Evolutionary conservation across 2,113 vertebrate genomes (phyloP).

Genomic region (human): DNA sequence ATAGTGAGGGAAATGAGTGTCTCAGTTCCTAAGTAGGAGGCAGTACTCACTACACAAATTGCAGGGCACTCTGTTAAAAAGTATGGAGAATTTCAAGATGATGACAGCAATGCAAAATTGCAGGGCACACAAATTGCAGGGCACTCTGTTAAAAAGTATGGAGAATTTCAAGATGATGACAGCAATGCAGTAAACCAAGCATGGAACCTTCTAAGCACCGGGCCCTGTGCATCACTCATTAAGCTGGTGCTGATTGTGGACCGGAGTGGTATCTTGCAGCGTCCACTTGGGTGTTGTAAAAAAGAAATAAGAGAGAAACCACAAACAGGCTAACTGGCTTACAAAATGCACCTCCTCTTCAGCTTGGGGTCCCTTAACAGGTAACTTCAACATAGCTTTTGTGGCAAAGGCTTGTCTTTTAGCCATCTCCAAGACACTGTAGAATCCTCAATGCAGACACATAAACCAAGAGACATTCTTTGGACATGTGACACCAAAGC

Average conservation of each 20-base stretch:
- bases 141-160: not conserved
- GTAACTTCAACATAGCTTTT: not conserved
- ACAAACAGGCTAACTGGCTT: not conserved
- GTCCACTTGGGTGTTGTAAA: too few species aligned
- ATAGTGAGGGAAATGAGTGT: rapidly evolving
- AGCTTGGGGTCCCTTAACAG: too few species aligned
- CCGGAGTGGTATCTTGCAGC: rapidly evolving
- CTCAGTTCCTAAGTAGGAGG: not conserved
- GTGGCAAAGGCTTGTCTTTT: not conserved
- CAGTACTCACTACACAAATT: too few species aligned
- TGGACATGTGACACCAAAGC: not conserved
- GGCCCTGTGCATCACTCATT: rapidly evolving
- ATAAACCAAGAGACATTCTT: rapidly evolving
- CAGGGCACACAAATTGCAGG: not conserved
- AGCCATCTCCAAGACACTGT: not conserved
- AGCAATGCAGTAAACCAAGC: not conserved
- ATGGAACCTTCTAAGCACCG: rapidly evolving
- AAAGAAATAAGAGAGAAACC: not conserved
- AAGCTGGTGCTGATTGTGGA: too few species aligned
- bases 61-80: not conserved
- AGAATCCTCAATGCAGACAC: not conserved
- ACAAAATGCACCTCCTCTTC: not conserved
- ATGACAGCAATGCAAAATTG: rapidly evolving
- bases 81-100: not conserved
- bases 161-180: not conserved